Conservation (phyloP, 2,113 vertebrate species). For the Strix aluco region DNA sequence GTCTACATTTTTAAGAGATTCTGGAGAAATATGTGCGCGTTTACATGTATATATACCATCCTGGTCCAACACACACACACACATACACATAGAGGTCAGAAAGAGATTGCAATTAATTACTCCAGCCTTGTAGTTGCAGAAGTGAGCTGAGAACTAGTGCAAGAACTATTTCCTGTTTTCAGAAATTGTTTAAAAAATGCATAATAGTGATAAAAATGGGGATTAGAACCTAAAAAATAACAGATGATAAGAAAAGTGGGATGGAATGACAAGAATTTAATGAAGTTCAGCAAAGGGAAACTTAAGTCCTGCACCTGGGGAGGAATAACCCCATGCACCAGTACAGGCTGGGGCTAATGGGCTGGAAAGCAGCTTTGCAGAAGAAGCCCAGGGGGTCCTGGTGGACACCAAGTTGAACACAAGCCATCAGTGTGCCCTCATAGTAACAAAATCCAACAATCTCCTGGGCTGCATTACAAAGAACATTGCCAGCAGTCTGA, state of each 20-base stretch:
- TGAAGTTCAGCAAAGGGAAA: not conserved
- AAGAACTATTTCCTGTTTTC: not conserved
- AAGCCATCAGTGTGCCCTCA: not conserved
- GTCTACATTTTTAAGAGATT: not conserved
- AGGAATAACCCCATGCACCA: not conserved
- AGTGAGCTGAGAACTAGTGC: not conserved
- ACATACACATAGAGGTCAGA: not conserved
- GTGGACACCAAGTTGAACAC: not conserved
- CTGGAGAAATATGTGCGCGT: not conserved
- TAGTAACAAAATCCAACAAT: not conserved
- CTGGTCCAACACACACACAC: not conserved
- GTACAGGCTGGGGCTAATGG: not conserved
- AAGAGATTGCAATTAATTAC: not conserved
- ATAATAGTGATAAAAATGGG: not conserved
- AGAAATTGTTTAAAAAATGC: not conserved
- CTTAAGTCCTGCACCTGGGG: not conserved
- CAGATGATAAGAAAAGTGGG: not conserved
- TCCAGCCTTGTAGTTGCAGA: not conserved
- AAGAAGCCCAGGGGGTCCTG: not conserved
- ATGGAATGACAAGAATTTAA: not conserved
- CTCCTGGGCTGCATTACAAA: not conserved
- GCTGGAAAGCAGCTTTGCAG: not conserved
- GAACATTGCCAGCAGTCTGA: fast-evolving
- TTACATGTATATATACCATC: not conserved
- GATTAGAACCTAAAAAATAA: not conserved